These are phyloP conservation scores for Brachionus koreanus DNA, from an alignment of 1,140 invertebrate species.

Conservation along the genomic window DNA sequence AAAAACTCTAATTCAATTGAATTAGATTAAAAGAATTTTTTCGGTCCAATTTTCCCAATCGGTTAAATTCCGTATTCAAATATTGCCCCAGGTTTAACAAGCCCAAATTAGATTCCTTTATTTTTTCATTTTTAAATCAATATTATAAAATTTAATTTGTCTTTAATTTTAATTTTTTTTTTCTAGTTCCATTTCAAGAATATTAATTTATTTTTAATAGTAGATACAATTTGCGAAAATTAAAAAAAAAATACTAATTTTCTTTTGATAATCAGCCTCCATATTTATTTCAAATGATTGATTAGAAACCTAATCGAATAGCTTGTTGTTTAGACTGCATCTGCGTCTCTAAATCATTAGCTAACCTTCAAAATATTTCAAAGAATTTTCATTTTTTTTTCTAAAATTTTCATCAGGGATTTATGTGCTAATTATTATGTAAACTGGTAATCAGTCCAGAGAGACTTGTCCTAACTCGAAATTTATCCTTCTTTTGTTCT, in stretches of 20 bases:
- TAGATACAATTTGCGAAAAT: constrained; percentile 16
- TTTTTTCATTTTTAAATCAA: neutral
- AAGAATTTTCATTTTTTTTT: neutral
- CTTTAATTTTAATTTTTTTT: neutral
- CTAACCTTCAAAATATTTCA: neutral
- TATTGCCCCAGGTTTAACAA: neutral
- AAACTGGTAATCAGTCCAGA: constrained; percentile 1
- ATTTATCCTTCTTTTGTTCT: constrained; percentile 2
- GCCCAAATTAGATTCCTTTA: neutral
- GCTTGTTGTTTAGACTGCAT: neutral
- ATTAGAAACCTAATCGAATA: neutral
- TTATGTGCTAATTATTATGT: constrained; percentile 11
- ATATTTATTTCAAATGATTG: neutral
- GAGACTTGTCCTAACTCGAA: neutral
- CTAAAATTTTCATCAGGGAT: neutral
- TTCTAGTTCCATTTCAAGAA: neutral
- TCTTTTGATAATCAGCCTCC: constrained; percentile 3
- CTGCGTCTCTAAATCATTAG: neutral
- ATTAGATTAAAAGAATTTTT: constrained; percentile 9
- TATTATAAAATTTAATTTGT: constrained; percentile 8
- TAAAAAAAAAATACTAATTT: neutral
- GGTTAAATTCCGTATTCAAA: neutral
- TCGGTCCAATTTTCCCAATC: neutral
- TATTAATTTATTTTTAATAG: constrained; percentile 41
- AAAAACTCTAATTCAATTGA: constrained; percentile 9